Evolutionary conservation across 2,797 vertebrate genomes (phyloP), one percentile per base, ranked within the genome.

Genomic region (Harpagifer antarcticus): DNA sequence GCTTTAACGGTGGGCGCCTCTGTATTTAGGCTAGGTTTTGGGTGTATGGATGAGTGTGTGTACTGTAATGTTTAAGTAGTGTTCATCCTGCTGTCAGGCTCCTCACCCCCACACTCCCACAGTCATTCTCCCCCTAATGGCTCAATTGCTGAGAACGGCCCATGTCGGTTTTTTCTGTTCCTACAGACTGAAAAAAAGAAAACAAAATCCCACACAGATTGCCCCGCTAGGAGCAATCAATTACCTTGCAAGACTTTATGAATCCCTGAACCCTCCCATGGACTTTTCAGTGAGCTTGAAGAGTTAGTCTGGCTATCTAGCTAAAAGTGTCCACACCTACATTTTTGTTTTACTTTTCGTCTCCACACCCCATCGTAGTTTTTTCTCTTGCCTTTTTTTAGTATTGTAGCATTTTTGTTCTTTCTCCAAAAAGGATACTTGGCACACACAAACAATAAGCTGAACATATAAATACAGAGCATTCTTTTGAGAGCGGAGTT

Each of bases 21-120:
- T 88, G 83, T 93, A 93, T 94, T 95, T 94, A 94, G 93, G 92
- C 91, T 93, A 72, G 86, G 72, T 77, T 83, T 66, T 73, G 64
- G 68, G 48, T 79, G 79, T 86, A 68, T 67, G 76, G 57, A 47
- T 88, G 79, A 80, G 82, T 85, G 84, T 86, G 81, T 85, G 78
- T 87, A 91, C 90, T 90, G 90, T 92, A 93, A 93, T 92, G 88
- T 91, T 86, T 89, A 92, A 91, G 88, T 83, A 78, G 89, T 82
- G 81, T 82, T 84, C 88, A 88, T 85, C 89, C 78, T 43, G 44
- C 90, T 90, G 90, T 91, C 89, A 90, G 62, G 56, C 33, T 74
- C 70, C 73, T 81, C 76, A 74, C 56, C 64, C 74, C 61, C 42
- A 67, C 74, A 64, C 83, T 82, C 61, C 3, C 82, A 81, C 63